These are phyloP conservation scores for Coregonus sp. DNA, from an alignment of 2,797 vertebrate genomes.

Conservation along the genomic window DNA sequence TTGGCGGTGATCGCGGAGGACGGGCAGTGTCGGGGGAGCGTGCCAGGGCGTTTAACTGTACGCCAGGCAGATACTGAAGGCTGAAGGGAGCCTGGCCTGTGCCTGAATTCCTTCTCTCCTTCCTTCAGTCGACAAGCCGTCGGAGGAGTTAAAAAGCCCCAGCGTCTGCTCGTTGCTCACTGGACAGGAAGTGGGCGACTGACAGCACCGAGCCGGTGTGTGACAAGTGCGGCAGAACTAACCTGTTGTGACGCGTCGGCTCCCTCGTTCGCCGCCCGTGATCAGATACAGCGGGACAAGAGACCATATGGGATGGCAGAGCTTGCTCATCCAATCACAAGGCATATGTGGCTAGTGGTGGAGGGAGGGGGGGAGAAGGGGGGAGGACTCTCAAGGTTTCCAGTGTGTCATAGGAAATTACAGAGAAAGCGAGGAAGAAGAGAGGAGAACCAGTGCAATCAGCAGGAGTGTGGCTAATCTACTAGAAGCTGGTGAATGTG, in stretches of 20 bases:
- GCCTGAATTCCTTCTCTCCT: not conserved
- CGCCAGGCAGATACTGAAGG: slow-evolving; percentile 23
- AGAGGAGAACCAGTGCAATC: slow-evolving; percentile 21
- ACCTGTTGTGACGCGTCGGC: slow-evolving; percentile 71
- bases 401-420: slow-evolving; percentile 58
- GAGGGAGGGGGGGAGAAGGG: slow-evolving; percentile 22
- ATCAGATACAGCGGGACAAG: slow-evolving; percentile 77
- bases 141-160: slow-evolving; percentile 53
- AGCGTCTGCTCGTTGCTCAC: slow-evolving; percentile 53
- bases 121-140: not conserved
- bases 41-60: slow-evolving; percentile 38
- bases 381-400: slow-evolving; percentile 46
- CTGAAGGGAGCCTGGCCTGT: not conserved
- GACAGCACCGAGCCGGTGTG: slow-evolving; percentile 54
- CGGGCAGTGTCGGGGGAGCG: slow-evolving; percentile 54
- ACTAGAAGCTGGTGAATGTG: slow-evolving; percentile 17
- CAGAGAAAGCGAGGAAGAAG: slow-evolving; percentile 43
- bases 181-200: slow-evolving; percentile 21
- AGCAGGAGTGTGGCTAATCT: slow-evolving; percentile 47
- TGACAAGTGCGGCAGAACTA: slow-evolving; percentile 77
- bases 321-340: slow-evolving; percentile 78
- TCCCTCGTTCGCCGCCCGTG: slow-evolving; percentile 72
- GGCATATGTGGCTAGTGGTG: slow-evolving; percentile 64
- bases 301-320: slow-evolving; percentile 81
- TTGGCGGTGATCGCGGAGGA: slow-evolving; percentile 63